A percentile compares a stretch with the other conserved stretches of the same genome.
Evolutionary conservation across 2,797 vertebrate species (phyloP).

Genomic region (Gila robusta): DNA sequence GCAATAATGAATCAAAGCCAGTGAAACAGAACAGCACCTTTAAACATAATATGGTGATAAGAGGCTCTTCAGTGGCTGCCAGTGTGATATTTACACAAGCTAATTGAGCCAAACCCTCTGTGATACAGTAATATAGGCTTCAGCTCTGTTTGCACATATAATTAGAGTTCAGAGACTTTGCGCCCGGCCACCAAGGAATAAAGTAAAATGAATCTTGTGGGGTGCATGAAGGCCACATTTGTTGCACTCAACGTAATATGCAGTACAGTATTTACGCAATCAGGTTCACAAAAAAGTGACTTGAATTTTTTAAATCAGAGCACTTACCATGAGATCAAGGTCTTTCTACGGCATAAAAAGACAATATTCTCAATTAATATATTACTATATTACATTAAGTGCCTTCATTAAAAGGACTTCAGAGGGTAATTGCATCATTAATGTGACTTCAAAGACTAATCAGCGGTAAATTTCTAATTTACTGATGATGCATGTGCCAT

Average conservation of each 20-base stretch:
- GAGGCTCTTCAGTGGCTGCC: slow-evolving; percentile 63
- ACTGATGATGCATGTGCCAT: slow-evolving; percentile 38
- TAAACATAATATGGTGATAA: slow-evolving; percentile 62
- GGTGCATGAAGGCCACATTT: slow-evolving; percentile 12
- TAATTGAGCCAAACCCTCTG: slow-evolving; percentile 66
- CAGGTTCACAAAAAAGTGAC: neutral
- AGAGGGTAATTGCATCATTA: slow-evolving; percentile 59
- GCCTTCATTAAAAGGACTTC: slow-evolving; percentile 49
- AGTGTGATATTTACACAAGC: slow-evolving; percentile 69
- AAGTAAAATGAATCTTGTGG: slow-evolving; percentile 32
- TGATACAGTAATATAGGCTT: slow-evolving; percentile 65
- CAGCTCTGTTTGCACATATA: slow-evolving; percentile 75
- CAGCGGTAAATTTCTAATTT: slow-evolving; percentile 49
- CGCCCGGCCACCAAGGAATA: slow-evolving; percentile 54
- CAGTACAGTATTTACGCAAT: neutral
- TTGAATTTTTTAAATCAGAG: slow-evolving; percentile 14
- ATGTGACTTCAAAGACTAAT: slow-evolving; percentile 58
- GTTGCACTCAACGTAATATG: slow-evolving; percentile 19
- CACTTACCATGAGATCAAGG: neutral
- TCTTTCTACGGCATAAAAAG: slow-evolving; percentile 7
- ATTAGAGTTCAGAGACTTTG: slow-evolving; percentile 76
- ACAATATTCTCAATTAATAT: slow-evolving; percentile 7
- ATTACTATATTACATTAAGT: slow-evolving; percentile 30
- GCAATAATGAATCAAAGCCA: slow-evolving; percentile 56
- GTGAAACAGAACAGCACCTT: slow-evolving; percentile 59